Evolutionary conservation across 92 coral and sea anemone species (phyloP).

Genomic region (Zoanthus gigantus): DNA sequence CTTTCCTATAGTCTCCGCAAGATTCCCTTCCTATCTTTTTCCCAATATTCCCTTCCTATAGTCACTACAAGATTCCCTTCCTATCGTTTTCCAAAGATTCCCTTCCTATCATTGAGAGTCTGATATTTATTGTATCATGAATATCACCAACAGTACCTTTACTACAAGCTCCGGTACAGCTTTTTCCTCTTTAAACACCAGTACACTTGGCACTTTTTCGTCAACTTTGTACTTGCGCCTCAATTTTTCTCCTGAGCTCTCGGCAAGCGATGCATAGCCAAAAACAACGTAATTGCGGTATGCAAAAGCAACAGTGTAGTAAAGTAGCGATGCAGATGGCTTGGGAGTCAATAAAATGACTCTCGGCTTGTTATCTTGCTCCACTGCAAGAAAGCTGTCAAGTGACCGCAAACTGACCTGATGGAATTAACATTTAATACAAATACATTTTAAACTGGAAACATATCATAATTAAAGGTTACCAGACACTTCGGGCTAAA

Average conservation of each 20-base stretch:
- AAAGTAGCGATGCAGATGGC: slow-evolving; percentile 74
- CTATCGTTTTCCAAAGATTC: too few relatives aligned
- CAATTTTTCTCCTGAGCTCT: slow-evolving; percentile 69
- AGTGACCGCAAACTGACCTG: slow-evolving; percentile 60
- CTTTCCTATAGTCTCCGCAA: too few relatives aligned
- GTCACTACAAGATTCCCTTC: too few relatives aligned
- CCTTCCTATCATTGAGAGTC: too few relatives aligned
- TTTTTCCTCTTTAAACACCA: slow-evolving; percentile 90
- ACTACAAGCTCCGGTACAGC: slow-evolving; percentile 85
- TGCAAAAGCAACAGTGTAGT: slow-evolving; percentile 86
- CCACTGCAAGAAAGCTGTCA: slow-evolving; percentile 68
- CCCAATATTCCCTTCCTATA: too few relatives aligned
- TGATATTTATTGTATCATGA: too few relatives aligned
- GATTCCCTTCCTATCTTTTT: too few relatives aligned
- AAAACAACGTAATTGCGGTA: slow-evolving; percentile 67
- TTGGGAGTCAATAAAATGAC: slow-evolving; percentile 87
- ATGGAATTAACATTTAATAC: not conserved
- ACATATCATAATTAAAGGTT: too few relatives aligned
- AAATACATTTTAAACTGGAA: not conserved
- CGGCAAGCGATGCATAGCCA: slow-evolving; percentile 78
- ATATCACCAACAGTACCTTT: slow-evolving; percentile 53
- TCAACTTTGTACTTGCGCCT: slow-evolving; percentile 69
- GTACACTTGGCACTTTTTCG: slow-evolving; percentile 73
- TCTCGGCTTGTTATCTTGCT: slow-evolving; percentile 84
- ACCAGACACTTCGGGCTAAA: too few relatives aligned